Evolutionary conservation across 2,888 invertebrate genomes (phyloP), one percentile per base, ranked within the genome.

Genomic region (Drosophila mulleri): DNA sequence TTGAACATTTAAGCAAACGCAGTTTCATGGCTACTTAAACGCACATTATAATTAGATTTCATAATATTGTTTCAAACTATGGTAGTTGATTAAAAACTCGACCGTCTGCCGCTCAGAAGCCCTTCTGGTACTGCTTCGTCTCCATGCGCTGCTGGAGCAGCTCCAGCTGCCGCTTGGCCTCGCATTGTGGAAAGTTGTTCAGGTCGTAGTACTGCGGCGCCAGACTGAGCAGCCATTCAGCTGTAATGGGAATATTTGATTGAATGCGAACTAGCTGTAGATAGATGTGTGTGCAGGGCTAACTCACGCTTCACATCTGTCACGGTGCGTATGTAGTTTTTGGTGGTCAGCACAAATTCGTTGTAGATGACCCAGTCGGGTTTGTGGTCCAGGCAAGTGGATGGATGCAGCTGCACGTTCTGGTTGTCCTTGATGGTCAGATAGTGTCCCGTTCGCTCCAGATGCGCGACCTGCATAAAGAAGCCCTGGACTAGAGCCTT

Each of bases 361-460:
- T 99, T 99, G 94, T 99, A 99, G 70, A 99, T 96, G 45, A 99
- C 99, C 99, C 99, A 99, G 93, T 99, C 99, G 1, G 99, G 99
- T 93, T 99, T 99, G 94, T 99, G 99, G 94, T 99, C 99, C 66
- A 99, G 95, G 92, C 99, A 99, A 11, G 99, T 99, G 80, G 99
- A 99, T 0, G 99, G 99, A 94, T 99, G 99, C 47, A 99, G 95
- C 93, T 99, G 99, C 1, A 99, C 99, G 73, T 98, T 96, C 94
- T 99, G 99, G 94, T 99, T 99, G 94, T 99, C 99, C 93, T 99
- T 99, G 78, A 99, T 98, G 3, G 99, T 99, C 78, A 99, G 94
- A 93, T 99, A 99, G 93, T 99, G 98, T 0, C 99, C 99, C 0
- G 98, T 99, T 61, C 99, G 95, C 92, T 99, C 99, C 82, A 99